A percentile compares a stretch with the other conserved stretches of the same genome.
Evolutionary conservation across 2,797 vertebrate genomes (phyloP).

Genomic region (Remorina albescens): DNA sequence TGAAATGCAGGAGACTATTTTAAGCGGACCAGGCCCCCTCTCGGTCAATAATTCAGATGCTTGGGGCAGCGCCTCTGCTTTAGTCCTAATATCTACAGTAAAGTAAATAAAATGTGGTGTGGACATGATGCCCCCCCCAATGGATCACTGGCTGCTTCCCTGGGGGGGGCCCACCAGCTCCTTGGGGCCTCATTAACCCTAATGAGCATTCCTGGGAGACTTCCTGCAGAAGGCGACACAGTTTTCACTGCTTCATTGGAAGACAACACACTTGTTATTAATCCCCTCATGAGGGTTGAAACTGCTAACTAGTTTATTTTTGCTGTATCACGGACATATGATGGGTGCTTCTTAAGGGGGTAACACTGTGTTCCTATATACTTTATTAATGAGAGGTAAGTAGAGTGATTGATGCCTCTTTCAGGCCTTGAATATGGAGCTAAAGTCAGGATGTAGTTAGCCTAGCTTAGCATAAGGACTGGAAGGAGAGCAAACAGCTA

Average conservation of each 20-base stretch:
- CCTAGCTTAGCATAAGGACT: neutral
- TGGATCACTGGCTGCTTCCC: neutral
- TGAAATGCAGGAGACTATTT: neutral
- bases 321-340: neutral
- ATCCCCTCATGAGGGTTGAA: neutral
- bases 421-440: neutral
- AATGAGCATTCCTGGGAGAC: conserved; percentile 46
- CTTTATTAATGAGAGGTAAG: neutral
- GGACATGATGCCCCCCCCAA: neutral
- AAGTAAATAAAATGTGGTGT: neutral
- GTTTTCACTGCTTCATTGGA: neutral
- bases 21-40: neutral
- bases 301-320: neutral
- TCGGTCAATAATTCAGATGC: neutral
- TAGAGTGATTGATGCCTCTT: neutral
- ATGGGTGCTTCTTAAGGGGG: neutral
- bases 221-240: conserved; percentile 4
- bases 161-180: neutral
- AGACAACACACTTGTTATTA: neutral
- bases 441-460: neutral
- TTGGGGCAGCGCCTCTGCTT: neutral
- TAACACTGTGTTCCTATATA: neutral
- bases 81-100: neutral
- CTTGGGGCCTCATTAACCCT: conserved; percentile 38
- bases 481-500: neutral